These are phyloP conservation scores for Streblospio benedicti DNA, from an alignment of 1,140 invertebrate genomes.

Conservation along the genomic window DNA sequence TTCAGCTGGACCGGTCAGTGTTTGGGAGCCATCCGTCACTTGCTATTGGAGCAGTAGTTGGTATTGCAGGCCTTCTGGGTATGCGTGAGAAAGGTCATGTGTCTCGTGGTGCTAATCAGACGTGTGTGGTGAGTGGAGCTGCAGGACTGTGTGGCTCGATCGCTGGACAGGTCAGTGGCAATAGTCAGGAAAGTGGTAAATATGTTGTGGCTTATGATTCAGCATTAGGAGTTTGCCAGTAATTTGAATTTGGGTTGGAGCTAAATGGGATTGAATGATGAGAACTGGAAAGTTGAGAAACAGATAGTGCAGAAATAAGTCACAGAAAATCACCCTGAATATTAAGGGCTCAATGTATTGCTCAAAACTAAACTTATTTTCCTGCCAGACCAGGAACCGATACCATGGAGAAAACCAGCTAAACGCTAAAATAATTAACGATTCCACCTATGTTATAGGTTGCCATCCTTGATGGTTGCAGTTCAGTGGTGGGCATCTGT, in stretches of 20 bases:
- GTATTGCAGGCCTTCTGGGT: conserved; percentile 35
- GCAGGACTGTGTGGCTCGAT: conserved; percentile 41
- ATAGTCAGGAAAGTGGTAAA: not conserved
- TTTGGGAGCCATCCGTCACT: conserved; percentile 21
- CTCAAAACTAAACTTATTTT: not conserved
- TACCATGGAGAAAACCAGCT: too few species aligned
- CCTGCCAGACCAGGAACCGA: too few species aligned
- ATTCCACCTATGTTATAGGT: conserved; percentile 25
- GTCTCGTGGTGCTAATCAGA: conserved; percentile 29
- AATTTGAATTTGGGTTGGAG: not conserved
- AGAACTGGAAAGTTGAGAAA: not conserved
- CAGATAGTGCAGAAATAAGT: not conserved
- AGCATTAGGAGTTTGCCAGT: not conserved
- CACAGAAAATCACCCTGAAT: not conserved
- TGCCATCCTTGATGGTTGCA: conserved; percentile 27
- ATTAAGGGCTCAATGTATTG: not conserved
- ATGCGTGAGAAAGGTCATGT: conserved; percentile 33
- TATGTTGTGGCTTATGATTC: not conserved
- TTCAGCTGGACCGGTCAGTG: conserved; percentile 1
- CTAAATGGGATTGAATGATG: not conserved
- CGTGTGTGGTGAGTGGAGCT: conserved; percentile 38
- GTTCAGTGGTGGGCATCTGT: conserved; percentile 35
- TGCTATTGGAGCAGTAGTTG: conserved; percentile 28
- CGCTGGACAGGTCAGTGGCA: conserved; percentile 34
- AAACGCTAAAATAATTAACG: not conserved